Conservation (phyloP, 2,797 vertebrate genomes). For the Xenops minutus region DNA sequence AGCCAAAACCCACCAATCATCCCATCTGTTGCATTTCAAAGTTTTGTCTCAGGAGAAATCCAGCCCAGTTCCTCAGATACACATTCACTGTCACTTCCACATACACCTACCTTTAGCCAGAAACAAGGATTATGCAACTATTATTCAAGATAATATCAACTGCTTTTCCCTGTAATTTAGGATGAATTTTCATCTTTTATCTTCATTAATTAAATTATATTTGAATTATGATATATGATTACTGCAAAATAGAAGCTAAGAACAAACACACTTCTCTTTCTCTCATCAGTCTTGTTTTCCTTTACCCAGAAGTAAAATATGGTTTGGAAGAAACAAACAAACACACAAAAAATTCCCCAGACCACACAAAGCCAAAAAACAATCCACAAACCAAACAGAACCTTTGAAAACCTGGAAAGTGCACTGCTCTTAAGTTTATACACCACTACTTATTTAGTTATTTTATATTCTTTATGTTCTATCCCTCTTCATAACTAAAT, state of each 20-base stretch:
- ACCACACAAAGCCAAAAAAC: not conserved
- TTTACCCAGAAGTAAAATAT: not conserved
- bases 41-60: not conserved
- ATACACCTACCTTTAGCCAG: not conserved
- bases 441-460: not conserved
- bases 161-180: not conserved
- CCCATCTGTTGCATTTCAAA: not conserved
- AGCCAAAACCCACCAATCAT: accelerated
- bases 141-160: not conserved
- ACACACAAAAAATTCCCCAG: not conserved
- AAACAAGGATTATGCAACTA: not conserved
- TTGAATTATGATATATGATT: not conserved
- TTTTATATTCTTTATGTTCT: not conserved
- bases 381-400: not conserved
- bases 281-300: not conserved
- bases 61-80: not conserved
- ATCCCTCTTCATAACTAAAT: not conserved
- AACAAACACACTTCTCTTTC: not conserved
- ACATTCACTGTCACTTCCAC: not conserved
- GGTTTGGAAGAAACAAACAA: not conserved
- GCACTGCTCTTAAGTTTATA: not conserved
- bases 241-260: not conserved
- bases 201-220: not conserved
- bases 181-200: not conserved
- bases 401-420: not conserved